Conservation (phyloP, 2,888 invertebrate genomes). For the Microctonus hyperodae region DNA sequence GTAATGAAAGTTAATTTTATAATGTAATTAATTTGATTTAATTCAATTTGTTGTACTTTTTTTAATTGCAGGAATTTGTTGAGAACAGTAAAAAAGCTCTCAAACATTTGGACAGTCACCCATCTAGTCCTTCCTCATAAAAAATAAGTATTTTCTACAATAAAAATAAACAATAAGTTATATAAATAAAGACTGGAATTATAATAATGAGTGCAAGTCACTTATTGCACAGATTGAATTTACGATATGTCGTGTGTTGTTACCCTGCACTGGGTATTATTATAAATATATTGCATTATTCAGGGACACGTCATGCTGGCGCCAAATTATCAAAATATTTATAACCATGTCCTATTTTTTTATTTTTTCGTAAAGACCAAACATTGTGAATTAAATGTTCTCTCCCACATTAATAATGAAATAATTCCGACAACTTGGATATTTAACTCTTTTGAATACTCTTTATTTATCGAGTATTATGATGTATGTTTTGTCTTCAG, state of each 20-base stretch:
- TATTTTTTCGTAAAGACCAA: not conserved
- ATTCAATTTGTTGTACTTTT: conserved; percentile 13
- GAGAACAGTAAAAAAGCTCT: conserved; percentile 69
- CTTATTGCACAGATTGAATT: not conserved
- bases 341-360: not conserved
- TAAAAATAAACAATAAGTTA: not conserved
- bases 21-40: not conserved
- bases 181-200: conserved; percentile 16
- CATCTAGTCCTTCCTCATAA: conserved; percentile 33
- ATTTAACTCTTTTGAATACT: not conserved
- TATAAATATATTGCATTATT: not conserved
- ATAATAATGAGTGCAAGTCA: not conserved
- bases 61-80: conserved; percentile 65
- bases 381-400: not conserved
- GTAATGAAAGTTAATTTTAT: conserved; percentile 31
- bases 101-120: conserved; percentile 41
- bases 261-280: not conserved
- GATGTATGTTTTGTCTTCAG: not conserved
- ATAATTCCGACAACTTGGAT: not conserved
- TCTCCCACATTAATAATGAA: not conserved
- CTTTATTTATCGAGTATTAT: not conserved
- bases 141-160: not conserved
- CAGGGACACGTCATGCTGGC: not conserved
- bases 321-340: not conserved
- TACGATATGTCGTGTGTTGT: not conserved